A percentile compares a stretch with the other conserved stretches of the same genome.
These are phyloP conservation scores for Corydoras sp. DNA, from an alignment of 2,113 vertebrate species.

Conservation along the genomic window DNA sequence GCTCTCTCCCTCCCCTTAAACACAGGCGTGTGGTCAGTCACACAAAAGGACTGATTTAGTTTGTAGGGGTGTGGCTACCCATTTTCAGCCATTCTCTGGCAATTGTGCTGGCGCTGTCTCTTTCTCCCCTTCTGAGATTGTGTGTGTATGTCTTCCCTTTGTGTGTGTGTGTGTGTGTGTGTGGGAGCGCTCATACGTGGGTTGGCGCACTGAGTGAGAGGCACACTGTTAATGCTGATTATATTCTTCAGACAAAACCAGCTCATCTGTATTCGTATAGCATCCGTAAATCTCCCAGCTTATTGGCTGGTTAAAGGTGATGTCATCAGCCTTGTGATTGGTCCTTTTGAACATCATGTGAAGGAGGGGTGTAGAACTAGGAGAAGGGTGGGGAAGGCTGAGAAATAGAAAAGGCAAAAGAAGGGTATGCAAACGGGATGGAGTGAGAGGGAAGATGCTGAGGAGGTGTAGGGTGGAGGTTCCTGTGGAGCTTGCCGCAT, in stretches of 20 bases:
- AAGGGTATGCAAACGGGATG: conserved; percentile 42
- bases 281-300: conserved; percentile 50
- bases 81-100: conserved; percentile 6
- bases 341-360: conserved; percentile 60
- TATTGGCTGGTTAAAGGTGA: conserved; percentile 85
- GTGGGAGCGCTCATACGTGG: conserved; percentile 13
- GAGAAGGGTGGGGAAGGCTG: conserved; percentile 71
- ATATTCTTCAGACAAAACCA: conserved; percentile 44
- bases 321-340: conserved; percentile 89
- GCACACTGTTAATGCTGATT: conserved; percentile 39
- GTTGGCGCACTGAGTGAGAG: conserved; percentile 13
- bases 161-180: conserved; percentile 6
- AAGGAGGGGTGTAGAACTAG: conserved; percentile 74
- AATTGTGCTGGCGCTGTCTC: conserved; percentile 1
- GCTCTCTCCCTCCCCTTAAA: not conserved
- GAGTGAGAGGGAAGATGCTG: conserved; percentile 63
- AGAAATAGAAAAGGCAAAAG: conserved; percentile 74
- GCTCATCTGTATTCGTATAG: conserved; percentile 69
- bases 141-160: conserved; percentile 9
- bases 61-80: conserved; percentile 49
- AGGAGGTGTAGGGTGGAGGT: conserved; percentile 54
- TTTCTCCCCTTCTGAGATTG: conserved; percentile 34
- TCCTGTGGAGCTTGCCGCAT: conserved; percentile 35
- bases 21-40: not conserved
- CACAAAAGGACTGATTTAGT: conserved; percentile 31